Percentiles rank a stretch among this genome's conserved stretches.
These are phyloP conservation scores for Ctenodactylus gundi DNA, from an alignment of 2,113 vertebrate genomes.

Conservation along the genomic window DNA sequence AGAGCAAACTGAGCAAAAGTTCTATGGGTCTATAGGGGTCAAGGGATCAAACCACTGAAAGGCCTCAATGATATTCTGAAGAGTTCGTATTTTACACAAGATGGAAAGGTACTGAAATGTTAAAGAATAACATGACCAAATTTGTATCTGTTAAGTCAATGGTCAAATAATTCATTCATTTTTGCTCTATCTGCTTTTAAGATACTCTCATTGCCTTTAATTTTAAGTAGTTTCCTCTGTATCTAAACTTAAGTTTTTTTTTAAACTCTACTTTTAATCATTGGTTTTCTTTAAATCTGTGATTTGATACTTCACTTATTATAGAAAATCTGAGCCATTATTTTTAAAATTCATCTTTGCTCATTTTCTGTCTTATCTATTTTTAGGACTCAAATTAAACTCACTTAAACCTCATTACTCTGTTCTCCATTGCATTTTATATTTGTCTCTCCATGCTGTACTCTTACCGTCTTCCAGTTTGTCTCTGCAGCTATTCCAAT, in stretches of 20 bases:
- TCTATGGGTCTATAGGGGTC: not conserved
- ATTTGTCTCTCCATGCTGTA: not conserved
- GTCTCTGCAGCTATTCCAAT: constrained; percentile 39
- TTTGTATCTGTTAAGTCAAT: not conserved
- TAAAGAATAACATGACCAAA: not conserved
- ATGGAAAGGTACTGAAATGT: not conserved
- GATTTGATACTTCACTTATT: not conserved
- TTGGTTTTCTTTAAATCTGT: not conserved
- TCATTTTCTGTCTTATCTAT: not conserved
- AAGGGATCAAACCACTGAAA: not conserved
- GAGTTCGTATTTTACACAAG: not conserved
- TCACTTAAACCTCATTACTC: not conserved
- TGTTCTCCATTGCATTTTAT: not conserved
- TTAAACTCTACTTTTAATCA: not conserved
- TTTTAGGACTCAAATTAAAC: not conserved
- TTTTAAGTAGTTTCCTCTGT: not conserved
- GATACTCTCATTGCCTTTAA: not conserved
- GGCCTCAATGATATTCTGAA: not conserved
- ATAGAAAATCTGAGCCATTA: not conserved
- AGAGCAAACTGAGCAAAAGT: not conserved
- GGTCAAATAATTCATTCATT: not conserved
- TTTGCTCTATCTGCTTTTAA: not conserved
- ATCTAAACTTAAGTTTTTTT: not conserved
- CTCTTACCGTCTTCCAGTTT: not conserved
- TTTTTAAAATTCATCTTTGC: constrained; percentile 11